Conservation (phyloP, 2,113 vertebrate genomes). For the Bucco capensis region DNA sequence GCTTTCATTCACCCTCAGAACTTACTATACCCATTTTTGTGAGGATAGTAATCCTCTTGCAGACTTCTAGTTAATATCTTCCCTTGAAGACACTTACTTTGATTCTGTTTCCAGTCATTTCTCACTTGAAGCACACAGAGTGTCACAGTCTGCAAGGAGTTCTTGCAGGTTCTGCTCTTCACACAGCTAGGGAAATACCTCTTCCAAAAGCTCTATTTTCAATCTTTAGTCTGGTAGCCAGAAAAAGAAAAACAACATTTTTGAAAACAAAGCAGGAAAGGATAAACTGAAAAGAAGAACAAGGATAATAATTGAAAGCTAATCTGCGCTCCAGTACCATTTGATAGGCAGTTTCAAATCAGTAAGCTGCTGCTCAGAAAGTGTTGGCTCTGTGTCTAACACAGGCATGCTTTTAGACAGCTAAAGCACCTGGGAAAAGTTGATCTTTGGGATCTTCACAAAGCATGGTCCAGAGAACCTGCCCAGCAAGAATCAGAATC, state of each 20-base stretch:
- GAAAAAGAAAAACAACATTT: background rate
- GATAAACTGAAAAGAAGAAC: background rate
- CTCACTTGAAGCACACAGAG: background rate
- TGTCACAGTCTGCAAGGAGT: background rate
- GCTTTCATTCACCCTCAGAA: background rate
- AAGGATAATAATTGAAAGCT: background rate
- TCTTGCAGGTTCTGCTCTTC: background rate
- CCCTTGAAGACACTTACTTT: background rate
- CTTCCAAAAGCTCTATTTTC: background rate
- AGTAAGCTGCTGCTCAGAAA: background rate
- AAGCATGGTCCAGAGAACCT: background rate
- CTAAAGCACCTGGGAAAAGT: background rate
- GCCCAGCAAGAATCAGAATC: background rate
- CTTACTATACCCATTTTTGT: background rate
- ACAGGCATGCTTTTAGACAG: background rate
- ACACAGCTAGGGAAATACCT: background rate
- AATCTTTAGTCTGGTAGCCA: background rate
- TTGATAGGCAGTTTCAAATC: background rate
- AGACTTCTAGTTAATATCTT: background rate
- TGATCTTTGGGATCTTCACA: background rate
- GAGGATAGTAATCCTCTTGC: background rate
- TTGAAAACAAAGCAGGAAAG: background rate
- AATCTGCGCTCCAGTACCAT: background rate
- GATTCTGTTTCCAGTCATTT: background rate
- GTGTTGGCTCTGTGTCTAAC: background rate